Evolutionary conservation across 2,888 invertebrate genomes (phyloP), one percentile per base, ranked within the genome.

Genomic region (Sisyra terminalis): DNA sequence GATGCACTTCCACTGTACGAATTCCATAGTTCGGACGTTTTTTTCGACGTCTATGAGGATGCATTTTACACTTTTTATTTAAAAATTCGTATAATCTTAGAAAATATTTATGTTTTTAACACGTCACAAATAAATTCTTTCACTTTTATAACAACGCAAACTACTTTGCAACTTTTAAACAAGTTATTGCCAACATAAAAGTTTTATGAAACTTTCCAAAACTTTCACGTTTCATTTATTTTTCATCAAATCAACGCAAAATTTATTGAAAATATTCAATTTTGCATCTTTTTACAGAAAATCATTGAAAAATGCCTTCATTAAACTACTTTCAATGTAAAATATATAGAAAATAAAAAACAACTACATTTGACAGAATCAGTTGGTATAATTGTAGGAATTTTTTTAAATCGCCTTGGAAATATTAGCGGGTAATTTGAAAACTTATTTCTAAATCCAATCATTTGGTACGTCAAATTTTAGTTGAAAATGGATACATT

Each of bases 1-100:
- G 71, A 7, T 77, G 72, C 34, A 94, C 79, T 54, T 93, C 87
- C 43, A 93, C 84, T 29, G 82, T 79, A 48, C 85, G 73, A 47
- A 86, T 78, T 30, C 84, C 78, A 56, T 78, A 78, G 54, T 77
- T 76, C 14, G 76, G 73, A 40, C 78, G 67, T 62, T 79, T 79
- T 64, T 79, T 80, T 46, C 78, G 66, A 45, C 79, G 64, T 49
- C 78, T 69, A 48, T 65, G 70, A 11, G 70, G 70, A 58, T 78
- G 70, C 66, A 78, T 74, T 46, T 50, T 58, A 34, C 15, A 29
- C 10, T 16, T n/a, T 39, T 40, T 40, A 14, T 40, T 11, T 38
- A 6, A n/a, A 24, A 8, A 11, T 5, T 24, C 8, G 14, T n/a
- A 14, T 29, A 29, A n/a, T n/a, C 14, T 14, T 29, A 14, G 9